Evolutionary conservation across 2,797 vertebrate genomes (phyloP), one percentile per base, ranked within the genome.

Genomic region (Sebastes flavidus): DNA sequence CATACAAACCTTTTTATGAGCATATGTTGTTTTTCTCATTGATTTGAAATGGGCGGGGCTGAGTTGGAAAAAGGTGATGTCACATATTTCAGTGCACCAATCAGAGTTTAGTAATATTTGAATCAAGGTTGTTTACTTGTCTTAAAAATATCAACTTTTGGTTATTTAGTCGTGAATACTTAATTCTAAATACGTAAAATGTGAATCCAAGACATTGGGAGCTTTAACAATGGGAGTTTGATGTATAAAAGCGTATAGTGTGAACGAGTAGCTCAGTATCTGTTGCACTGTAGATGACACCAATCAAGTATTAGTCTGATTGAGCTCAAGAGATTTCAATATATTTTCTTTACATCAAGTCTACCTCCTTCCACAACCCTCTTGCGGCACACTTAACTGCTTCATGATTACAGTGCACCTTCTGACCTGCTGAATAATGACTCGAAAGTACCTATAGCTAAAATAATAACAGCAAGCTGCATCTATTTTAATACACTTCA

Each of bases 371-470:
- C 25, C 36, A n/a, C 54, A 60, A 7, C 52, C 72, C 22, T 75
- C 34, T 58, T 7, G 34, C 24, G 18, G 63, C 54, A 81, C 49
- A 65, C 54, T 22, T 54, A n/a, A 13, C 6, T 60, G 22, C 49
- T 73, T 77, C 22, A 36, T 65, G 18, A 62, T 72, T 30, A 42
- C 52, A 62, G 27, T 11, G 63, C 52, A 69, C 36, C 27, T 6
- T 61, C 36, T 77, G 61, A 84, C 74, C 73, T 59, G 49, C 32
- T 69, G 46, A 65, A 71, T 32, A 75, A 70, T 2, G 10, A 66
- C 27, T 72, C 4, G 1, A 72, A 34, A 79, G 46, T 30, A 27
- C 13, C 55, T 18, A 49, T 49, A 8, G 12, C 49, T 71, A n/a
- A 65, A 75, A 73, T 68, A 72, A 68, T 32, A 77, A 55, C 55